phyloP scores from a whole-genome alignment of 2,888 invertebrate genomes.

The Saturnia pavonia region DNA sequence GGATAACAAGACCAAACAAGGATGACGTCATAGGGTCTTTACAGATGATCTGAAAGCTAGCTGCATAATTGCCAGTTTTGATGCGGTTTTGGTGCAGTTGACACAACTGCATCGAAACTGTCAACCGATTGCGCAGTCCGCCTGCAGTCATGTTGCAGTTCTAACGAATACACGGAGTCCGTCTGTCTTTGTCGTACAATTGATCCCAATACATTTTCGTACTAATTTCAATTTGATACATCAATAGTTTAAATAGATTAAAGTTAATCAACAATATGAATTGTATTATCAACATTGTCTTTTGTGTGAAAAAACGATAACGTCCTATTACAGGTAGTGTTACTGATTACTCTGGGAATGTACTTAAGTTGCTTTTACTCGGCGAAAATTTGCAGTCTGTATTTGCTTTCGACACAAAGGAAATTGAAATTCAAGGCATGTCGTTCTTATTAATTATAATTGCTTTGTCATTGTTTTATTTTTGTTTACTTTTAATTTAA shows the following conservation, averaged over 20 bases:
- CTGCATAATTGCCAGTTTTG: no score
- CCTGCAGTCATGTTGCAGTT: no score
- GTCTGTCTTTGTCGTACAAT: no score
- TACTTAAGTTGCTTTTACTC: conserved; percentile 63
- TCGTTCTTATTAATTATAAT: conserved; percentile 18
- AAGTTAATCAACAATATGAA: not conserved
- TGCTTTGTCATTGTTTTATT: not conserved
- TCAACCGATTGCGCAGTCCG: no score
- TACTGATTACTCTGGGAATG: conserved; percentile 54
- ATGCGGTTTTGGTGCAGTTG: no score
- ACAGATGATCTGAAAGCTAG: no score
- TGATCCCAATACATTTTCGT: not conserved
- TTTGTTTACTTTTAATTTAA: no score
- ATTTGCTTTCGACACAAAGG: conserved; percentile 59
- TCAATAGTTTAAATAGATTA: not conserved
- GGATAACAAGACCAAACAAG: not conserved
- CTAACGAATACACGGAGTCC: no score
- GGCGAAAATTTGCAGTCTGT: conserved; percentile 64
- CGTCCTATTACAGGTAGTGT: conserved; percentile 50
- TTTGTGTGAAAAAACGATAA: not conserved
- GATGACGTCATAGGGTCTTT: not conserved
- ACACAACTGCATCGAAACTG: no score
- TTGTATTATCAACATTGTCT: not conserved
- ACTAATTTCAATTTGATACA: not conserved
- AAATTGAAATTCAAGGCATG: conserved; percentile 67